Conservation (phyloP, 2,113 vertebrate genomes). For the Pantherophis guttatus region DNA sequence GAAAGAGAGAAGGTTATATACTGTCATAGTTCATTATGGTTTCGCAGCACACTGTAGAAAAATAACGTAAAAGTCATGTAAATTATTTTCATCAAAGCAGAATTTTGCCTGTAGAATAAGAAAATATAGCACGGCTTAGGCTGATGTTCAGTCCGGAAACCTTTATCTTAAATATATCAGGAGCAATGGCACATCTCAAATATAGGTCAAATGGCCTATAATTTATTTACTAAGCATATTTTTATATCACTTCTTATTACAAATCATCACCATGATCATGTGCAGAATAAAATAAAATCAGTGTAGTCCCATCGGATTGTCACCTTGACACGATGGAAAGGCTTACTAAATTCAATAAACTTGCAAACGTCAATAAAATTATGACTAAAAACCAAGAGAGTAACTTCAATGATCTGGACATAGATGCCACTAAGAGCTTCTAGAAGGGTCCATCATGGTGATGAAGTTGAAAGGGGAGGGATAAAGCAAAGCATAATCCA, state of each 20-base stretch:
- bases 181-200: neutral
- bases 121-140: neutral
- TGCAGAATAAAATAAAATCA: neutral
- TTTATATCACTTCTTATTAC: neutral
- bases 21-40: constrained; percentile 4
- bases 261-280: neutral
- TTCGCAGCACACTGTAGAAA: neutral
- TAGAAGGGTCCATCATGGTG: neutral
- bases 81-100: neutral
- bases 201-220: neutral
- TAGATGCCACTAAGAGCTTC: neutral
- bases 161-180: neutral
- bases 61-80: neutral
- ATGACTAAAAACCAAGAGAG: neutral
- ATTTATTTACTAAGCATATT: neutral
- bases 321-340: neutral
- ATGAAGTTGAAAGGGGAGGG: neutral
- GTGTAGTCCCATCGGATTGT: neutral
- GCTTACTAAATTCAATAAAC: neutral
- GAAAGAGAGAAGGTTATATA: neutral
- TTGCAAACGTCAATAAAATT: neutral
- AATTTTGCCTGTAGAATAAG: neutral
- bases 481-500: neutral
- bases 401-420: neutral
- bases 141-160: neutral